A percentile compares a stretch with the other conserved stretches of the same genome.
Evolutionary conservation across 2,888 invertebrate genomes (phyloP).

Genomic region (Diarsia rubi): DNA sequence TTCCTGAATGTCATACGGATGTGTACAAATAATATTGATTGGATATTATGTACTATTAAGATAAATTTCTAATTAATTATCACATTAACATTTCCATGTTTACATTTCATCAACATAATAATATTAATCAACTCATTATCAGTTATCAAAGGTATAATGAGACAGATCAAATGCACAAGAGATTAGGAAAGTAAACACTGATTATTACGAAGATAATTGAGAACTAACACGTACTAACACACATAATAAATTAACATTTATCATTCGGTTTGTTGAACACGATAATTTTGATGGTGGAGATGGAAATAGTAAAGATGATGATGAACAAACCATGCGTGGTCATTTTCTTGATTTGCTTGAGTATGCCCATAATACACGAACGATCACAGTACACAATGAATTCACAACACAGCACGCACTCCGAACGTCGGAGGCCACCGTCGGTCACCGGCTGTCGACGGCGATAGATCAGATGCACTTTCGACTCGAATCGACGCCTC

Average conservation of each 20-base stretch:
- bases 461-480: slow-evolving; percentile 80
- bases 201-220: slow-evolving; percentile 6
- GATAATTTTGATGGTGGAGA: slow-evolving; percentile 5
- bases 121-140: slow-evolving; percentile 48
- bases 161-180: slow-evolving; percentile 42
- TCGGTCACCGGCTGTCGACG: slow-evolving; percentile 76
- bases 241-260: slow-evolving; percentile 34
- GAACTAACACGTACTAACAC: slow-evolving; percentile 10
- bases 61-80: slow-evolving; percentile 31
- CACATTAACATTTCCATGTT: slow-evolving; percentile 14
- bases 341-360: slow-evolving; percentile 88
- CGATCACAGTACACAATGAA: slow-evolving; percentile 61
- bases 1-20: not conserved
- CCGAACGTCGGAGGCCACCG: slow-evolving; percentile 72
- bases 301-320: slow-evolving; percentile 25
- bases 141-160: slow-evolving; percentile 26
- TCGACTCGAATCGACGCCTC: slow-evolving; percentile 66
- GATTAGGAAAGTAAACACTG: slow-evolving; percentile 45
- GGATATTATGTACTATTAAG: not conserved
- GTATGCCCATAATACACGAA: slow-evolving; percentile 81
- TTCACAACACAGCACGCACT: slow-evolving; percentile 62
- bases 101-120: slow-evolving; percentile 32
- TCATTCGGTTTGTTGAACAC: slow-evolving; percentile 38
- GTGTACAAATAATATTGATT: not conserved
- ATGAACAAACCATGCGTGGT: slow-evolving; percentile 81